These are phyloP conservation scores for Rhabditoides inermis DNA, from an alignment of 2,888 invertebrate species.

Conservation along the genomic window DNA sequence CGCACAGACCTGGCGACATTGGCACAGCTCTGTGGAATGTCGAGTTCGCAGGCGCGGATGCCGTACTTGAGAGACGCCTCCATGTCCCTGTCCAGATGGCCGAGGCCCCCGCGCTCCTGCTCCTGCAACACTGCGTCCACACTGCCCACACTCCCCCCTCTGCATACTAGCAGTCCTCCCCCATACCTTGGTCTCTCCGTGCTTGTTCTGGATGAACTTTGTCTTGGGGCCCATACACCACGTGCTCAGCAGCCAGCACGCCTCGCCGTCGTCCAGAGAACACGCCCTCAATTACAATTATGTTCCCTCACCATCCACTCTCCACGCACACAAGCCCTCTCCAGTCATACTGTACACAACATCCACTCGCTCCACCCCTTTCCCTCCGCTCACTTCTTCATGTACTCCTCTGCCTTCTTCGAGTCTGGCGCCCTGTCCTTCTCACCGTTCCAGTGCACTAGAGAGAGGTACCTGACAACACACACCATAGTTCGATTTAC, in stretches of 20 bases:
- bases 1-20: conserved; percentile 64
- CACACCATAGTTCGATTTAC: too few relatives aligned
- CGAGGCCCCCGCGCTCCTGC: conserved; percentile 23
- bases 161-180: neutral
- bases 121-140: conserved; percentile 17
- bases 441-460: conserved; percentile 45
- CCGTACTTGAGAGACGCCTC: conserved; percentile 73
- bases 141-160: neutral
- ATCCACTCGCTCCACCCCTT: too few relatives aligned
- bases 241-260: conserved; percentile 45
- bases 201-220: conserved; percentile 27
- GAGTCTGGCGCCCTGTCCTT: conserved; percentile 36
- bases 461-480: conserved; percentile 24
- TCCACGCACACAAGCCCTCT: neutral
- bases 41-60: conserved; percentile 71
- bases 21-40: conserved; percentile 77
- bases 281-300: conserved; percentile 22
- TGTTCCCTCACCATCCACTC: neutral
- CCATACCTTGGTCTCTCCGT: conserved; percentile 23
- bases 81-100: conserved; percentile 37
- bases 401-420: conserved; percentile 36
- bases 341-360: too few relatives aligned
- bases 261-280: conserved; percentile 43
- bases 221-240: conserved; percentile 47
- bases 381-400: conserved; percentile 38